Base-by-base conservation (phyloP, 2,797 vertebrate species). In the Cyclopterus lumpus region DNA sequence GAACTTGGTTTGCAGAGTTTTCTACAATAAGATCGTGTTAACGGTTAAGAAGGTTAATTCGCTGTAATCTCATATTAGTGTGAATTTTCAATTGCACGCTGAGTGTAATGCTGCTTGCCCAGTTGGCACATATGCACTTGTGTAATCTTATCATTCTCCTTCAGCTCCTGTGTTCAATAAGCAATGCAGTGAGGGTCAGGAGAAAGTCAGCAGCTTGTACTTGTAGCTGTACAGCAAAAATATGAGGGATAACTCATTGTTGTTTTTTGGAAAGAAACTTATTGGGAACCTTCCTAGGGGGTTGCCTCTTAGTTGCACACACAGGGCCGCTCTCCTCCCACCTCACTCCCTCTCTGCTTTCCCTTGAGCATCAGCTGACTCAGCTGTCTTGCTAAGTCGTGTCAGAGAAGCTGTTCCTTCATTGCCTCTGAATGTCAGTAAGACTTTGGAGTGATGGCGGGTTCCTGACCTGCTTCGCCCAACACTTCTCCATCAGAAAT, bases 261-360 rank as follows among this genome's bases (percentile, higher is more conserved):
- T 93, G 32, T 86, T 85, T 75, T 82, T 81, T 78, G 61, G 65
- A 60, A 74, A 70, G 70, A 75, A 68, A 77, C 32, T 83, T 86
- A 88, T 84, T 89, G 77, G 71, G 70, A 84, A 84, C 30, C 82
- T 79, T 74, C 80, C 82, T 67, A 61, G 82, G 90, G 89, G 90
- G 81, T 86, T 79, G 48, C 73, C 66, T 75, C 75, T 84, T 74
- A 73, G 53, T 54, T 72, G 58, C 18, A 53, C 40, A 36, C 54
- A n/a, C 66, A 73, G 18, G 16, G 5, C n/a, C 62, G 59, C 65
- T 58, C n/a, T 73, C 67, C 68, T 60, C 24, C 51, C 0, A 15
- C 10, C 79, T 57, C 72, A 7, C 48, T 67, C 59, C 34, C 54
- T 65, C 49, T 24, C 64, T 48, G 48, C 59, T 75, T 71, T 70